Conservation (phyloP, 1,140 invertebrate species). For the Cecropterus lyciades region DNA sequence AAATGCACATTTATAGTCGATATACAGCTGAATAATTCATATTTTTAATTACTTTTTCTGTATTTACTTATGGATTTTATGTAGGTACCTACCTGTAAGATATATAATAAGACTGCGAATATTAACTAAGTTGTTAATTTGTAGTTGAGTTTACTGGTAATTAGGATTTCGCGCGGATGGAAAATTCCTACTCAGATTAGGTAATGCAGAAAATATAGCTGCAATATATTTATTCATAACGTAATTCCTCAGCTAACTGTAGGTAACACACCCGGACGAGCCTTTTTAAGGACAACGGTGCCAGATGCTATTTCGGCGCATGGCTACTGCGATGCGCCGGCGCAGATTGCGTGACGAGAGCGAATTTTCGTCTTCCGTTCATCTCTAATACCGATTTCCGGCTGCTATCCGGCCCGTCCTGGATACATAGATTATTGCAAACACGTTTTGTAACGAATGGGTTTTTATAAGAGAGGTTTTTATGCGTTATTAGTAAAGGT, state of each 20-base stretch:
- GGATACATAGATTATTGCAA: constrained; percentile 41
- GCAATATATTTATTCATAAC: too few relatives aligned
- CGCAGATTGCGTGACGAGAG: constrained; percentile 54
- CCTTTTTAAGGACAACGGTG: constrained; percentile 20
- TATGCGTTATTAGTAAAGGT: too few relatives aligned
- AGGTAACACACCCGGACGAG: constrained; percentile 6
- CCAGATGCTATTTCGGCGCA: constrained; percentile 20
- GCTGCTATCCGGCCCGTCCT: constrained; percentile 51
- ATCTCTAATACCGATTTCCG: constrained; percentile 60
- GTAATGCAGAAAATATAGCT: too few relatives aligned
- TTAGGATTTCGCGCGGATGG: too few relatives aligned
- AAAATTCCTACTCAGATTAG: too few relatives aligned
- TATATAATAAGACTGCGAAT: too few relatives aligned
- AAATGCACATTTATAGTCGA: background rate
- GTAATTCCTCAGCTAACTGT: background rate
- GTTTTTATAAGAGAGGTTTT: too few relatives aligned
- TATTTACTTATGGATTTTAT: too few relatives aligned
- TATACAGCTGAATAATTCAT: background rate
- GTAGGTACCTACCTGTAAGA: too few relatives aligned
- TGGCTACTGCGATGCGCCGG: constrained; percentile 33
- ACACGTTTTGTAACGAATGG: constrained; percentile 16
- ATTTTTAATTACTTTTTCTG: too few relatives aligned
- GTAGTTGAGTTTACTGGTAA: too few relatives aligned
- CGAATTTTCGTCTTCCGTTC: constrained; percentile 65
- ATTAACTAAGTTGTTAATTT: too few relatives aligned